A percentile compares a stretch with the other conserved stretches of the same genome.
These are phyloP conservation scores for Macquaria australasica DNA, from an alignment of 2,113 vertebrate genomes.

Conservation along the genomic window DNA sequence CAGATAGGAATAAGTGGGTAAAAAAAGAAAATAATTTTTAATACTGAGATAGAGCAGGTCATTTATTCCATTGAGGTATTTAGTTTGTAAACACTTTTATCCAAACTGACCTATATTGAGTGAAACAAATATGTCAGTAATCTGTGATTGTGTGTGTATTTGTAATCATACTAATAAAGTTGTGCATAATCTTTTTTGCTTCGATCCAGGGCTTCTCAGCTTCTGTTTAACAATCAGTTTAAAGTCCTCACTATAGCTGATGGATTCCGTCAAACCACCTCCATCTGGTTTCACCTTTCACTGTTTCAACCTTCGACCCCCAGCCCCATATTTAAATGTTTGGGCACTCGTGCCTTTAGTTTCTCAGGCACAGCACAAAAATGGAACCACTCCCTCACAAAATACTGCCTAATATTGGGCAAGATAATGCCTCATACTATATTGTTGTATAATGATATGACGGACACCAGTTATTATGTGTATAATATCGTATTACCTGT, in stretches of 20 bases:
- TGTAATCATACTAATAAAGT: background rate
- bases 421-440: background rate
- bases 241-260: background rate
- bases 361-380: background rate
- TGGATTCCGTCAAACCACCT: background rate
- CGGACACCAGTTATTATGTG: too few species aligned
- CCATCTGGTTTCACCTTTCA: background rate
- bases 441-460: background rate
- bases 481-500: too few species aligned
- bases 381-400: background rate
- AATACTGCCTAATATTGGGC: background rate
- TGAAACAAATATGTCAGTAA: background rate
- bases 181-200: background rate
- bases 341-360: background rate
- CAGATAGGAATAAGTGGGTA: too few species aligned
- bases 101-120: too few species aligned
- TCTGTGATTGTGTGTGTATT: background rate
- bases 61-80: background rate
- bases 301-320: background rate
- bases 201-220: background rate
- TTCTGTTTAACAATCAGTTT: background rate
- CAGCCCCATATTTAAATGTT: background rate
- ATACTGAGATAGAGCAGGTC: background rate
- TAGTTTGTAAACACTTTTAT: too few species aligned
- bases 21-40: too few species aligned